Evolutionary conservation across 2,113 vertebrate genomes (phyloP).

Genomic region (Gnathonemus longibarbis): DNA sequence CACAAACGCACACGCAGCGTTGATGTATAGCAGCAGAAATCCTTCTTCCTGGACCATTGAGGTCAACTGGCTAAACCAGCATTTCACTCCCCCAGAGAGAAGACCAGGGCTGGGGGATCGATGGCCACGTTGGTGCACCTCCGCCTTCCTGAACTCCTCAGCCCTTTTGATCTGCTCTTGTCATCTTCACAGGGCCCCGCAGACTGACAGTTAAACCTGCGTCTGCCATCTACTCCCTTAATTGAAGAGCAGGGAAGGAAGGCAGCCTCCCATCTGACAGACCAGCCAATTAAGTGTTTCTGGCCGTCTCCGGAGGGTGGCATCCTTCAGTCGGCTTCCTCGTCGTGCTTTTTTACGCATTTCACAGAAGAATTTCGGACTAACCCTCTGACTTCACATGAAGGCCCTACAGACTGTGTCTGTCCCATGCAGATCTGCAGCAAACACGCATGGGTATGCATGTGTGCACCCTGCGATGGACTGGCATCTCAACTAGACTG

Average conservation of each 20-base stretch:
- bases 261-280: slow-evolving; percentile 29
- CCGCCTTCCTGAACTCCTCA: neutral
- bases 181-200: slow-evolving; percentile 17
- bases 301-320: slow-evolving; percentile 30
- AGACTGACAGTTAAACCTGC: neutral
- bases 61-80: neutral
- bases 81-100: neutral
- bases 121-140: neutral
- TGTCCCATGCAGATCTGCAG: neutral
- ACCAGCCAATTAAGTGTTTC: slow-evolving; percentile 37
- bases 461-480: neutral
- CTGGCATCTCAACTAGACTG: neutral
- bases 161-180: neutral
- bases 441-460: neutral
- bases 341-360: neutral
- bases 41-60: neutral
- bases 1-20: neutral
- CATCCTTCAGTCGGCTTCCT: slow-evolving; percentile 21
- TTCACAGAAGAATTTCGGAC: neutral
- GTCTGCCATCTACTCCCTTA: slow-evolving; percentile 13
- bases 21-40: neutral
- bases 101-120: neutral
- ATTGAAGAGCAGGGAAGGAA: slow-evolving; percentile 36
- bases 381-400: neutral
- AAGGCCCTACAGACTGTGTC: neutral